Evolutionary conservation across 2,888 invertebrate species (phyloP), one percentile per base, ranked within the genome.

Genomic region (Rhingia campestris): DNA sequence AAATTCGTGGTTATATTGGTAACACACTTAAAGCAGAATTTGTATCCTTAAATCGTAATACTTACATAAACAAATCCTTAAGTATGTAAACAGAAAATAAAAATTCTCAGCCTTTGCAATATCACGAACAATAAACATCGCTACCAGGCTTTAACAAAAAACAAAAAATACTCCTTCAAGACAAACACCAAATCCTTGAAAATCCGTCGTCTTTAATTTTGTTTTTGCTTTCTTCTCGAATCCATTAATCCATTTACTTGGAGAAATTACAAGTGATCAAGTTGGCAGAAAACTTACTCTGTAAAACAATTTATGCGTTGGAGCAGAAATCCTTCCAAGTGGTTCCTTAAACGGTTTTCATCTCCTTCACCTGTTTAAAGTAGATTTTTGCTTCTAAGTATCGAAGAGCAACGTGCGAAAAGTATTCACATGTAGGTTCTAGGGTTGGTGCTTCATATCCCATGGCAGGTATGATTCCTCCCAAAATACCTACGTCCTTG

Each of bases 241-340:
- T 10, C 10, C 45, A 12, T 22, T 22, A 53, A 53, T 66, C 54
- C 35, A 35, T 45, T 54, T 54, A 67, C 37, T 39, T 32, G 9
- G 47, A 54, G 45, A 66, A 74, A 56, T 66, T 58, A 58, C 66
- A 47, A 49, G 54, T 41, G 37, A 64, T 64, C 56, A 56, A 74
- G 41, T 35, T 58, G 64, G 56, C 66, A 54, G 58, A 56, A 74
- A 64, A 37, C 33, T 12, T 47, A n/a, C 39, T 64, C 47, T 54
- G 37, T 7, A 56, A 22, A 73, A 56, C 47, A 73, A 56, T 47
- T 73, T 73, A 73, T 32, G 41, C 45, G 10, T n/a, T 14, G 3
- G 37, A 30, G 58, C 35, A 33, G 6, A 53, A 64, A 12, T 30
- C 41, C 53, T 33, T 41, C 14, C 35, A 10, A 53, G 53, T 30